Evolutionary conservation across 1,140 invertebrate genomes (phyloP), one percentile per base, ranked within the genome.

Genomic region (Callitettix versicolor): DNA sequence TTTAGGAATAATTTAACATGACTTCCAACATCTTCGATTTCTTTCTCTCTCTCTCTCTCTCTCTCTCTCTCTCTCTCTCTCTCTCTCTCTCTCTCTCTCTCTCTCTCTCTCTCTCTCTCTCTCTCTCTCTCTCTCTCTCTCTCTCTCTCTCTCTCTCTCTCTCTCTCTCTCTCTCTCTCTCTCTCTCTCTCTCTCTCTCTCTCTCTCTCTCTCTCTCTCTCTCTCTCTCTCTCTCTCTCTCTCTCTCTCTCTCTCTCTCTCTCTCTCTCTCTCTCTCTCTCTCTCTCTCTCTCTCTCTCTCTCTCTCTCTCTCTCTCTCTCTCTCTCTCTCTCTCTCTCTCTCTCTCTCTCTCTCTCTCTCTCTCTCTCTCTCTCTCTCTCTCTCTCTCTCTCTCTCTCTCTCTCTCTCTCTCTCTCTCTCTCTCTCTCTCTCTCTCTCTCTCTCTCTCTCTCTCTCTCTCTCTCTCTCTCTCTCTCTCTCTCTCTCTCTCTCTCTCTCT

Each of bases 11-110:
- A 1, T 11, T 43, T 21, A 9, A 9, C 14, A 9, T 43, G 17
- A 1, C 11, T 3, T 43, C 12, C 41, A 9, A 1, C 41, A 20
- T n/a, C 41, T 43, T n/a, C 12, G 18, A 9, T 9, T 43, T n/a
- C 12, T 14, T 42, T 48, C 21, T 50, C 33, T 33, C 53, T 36
- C 42, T 41, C 36, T 44, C 53, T 59, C 58, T 59, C 48, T 41
- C 50, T 52, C 33, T 38, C 43, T 55, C 46, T 53, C 57, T 43
- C 48, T 44, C 56, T 42, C 44, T 55, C 50, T 54, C 55, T 44
- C 46, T 56, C 56, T 54, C 52, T n/a, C 47, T 53, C 49, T 22
- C 60, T 56, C 53, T 46, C 47, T 50, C 40, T 51, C 46, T 49
- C 34, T 58, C 47, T 55, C 47, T 48, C 48, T 53, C 30, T 47